Percentiles rank a stretch among this genome's conserved stretches.
Evolutionary conservation across 2,888 invertebrate genomes (phyloP).

Genomic region (Mesochorus sp.): DNA sequence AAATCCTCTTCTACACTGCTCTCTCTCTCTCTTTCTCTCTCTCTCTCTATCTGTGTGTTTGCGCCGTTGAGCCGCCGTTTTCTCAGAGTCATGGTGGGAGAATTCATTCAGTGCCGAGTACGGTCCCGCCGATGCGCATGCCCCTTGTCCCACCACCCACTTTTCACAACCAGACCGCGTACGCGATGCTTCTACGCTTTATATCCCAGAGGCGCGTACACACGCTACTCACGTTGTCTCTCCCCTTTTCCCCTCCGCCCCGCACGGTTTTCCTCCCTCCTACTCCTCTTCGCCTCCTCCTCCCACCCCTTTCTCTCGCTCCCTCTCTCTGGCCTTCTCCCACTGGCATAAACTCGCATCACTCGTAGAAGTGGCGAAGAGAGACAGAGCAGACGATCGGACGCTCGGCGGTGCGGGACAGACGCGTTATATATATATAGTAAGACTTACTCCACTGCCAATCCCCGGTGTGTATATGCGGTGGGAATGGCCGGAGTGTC

Average conservation of each 20-base stretch:
- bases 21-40: neutral
- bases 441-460: neutral
- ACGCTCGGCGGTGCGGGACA: conserved; percentile 8
- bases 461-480: conserved; percentile 35
- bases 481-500: conserved; percentile 64
- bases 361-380: conserved; percentile 26
- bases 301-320: conserved; percentile 1
- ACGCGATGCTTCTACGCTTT: conserved; percentile 63
- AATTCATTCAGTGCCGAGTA: conserved; percentile 79
- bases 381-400: conserved; percentile 23
- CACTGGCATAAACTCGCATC: neutral
- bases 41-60: conserved; percentile 3
- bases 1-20: neutral
- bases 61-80: conserved; percentile 40
- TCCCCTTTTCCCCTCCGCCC: conserved; percentile 67
- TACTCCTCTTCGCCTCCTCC: neutral
- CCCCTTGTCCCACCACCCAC: conserved; percentile 67
- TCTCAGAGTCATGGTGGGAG: conserved; percentile 67
- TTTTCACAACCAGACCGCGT: conserved; percentile 60
- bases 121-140: conserved; percentile 73
- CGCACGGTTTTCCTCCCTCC: neutral
- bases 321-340: neutral
- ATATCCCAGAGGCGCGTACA: conserved; percentile 73
- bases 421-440: neutral
- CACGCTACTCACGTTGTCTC: conserved; percentile 79